Base-by-base conservation (phyloP, 2,113 vertebrate species). In the Alethe castanea region DNA sequence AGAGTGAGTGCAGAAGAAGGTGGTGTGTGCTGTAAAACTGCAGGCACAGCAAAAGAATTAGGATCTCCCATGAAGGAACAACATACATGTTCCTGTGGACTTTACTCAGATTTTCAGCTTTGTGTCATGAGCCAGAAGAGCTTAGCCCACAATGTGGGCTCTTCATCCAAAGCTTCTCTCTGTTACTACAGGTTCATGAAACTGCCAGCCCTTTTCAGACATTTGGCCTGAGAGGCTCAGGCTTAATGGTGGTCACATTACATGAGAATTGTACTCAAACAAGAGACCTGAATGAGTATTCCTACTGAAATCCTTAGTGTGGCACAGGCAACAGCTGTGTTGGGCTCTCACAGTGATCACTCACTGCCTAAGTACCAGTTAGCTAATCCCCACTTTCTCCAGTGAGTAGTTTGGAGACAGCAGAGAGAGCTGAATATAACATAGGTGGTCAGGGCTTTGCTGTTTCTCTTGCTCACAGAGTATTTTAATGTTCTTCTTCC, bases 141-240 rank as follows among this genome's bases (percentile, higher is more conserved):
- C 14, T 69, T 5, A 65, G 9, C 31, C 25, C 38, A 22, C 0
- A 0, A 38, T 1, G 2, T 19, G 38, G 15, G 48, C 52, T 78
- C 35, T 23, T 50, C 22, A 66, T 25, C 15, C 56, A 90, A 50
- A 81, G 26, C 23, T 54, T 42, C 35, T 78, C 20, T 20, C 44
- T 59, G 42, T 33, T 61, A 29, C 14, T 33, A 15, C 4, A 52
- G 45, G 25, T 40, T 81, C 8, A 1, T 10, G 45, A 84, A 81
- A 31, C 10, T 31, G 12, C n/a, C 52, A 71, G 29, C 11, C 23
- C 13, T 81, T 50, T 65, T 36, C 64, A 66, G 28, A 15, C 18
- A 3, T 28, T 91, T 50, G 11, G 18, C 57, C 56, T 73, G 54
- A 93, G 25, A 29, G 7, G 1, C 7, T 29, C n/a, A 48, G 23